A percentile compares a stretch with the other conserved stretches of the same genome.
These are phyloP conservation scores for Drosophila baimaii DNA, from an alignment of 1,140 invertebrate genomes.

Conservation along the genomic window DNA sequence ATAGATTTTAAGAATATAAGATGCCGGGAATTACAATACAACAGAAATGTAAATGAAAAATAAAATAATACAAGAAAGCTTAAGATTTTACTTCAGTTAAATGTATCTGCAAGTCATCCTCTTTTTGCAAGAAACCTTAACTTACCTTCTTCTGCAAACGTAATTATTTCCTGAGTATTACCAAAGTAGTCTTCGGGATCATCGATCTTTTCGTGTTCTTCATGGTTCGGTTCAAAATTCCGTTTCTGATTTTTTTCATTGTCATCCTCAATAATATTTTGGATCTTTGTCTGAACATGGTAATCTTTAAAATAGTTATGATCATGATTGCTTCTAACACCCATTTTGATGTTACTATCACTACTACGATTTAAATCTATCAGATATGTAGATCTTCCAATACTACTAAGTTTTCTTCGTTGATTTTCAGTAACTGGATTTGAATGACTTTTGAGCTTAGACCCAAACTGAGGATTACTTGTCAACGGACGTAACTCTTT, in stretches of 20 bases:
- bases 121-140: neutral
- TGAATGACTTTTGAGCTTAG: neutral
- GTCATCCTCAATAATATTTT: neutral
- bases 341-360: constrained; percentile 61
- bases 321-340: constrained; percentile 36
- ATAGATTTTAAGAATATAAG: too few species aligned
- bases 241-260: constrained; percentile 10
- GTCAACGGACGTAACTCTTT: constrained; percentile 21
- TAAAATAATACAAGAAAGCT: too few species aligned
- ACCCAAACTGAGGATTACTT: constrained; percentile 9
- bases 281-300: constrained; percentile 23
- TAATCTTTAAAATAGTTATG: constrained; percentile 68
- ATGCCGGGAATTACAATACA: too few species aligned
- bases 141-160: constrained; percentile 92
- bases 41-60: too few species aligned
- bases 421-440: constrained; percentile 13
- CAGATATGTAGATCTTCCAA: constrained; percentile 78
- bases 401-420: constrained; percentile 18
- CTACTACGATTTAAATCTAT: constrained; percentile 76
- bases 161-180: constrained; percentile 91
- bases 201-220: constrained; percentile 79
- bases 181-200: constrained; percentile 90
- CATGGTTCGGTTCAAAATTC: constrained; percentile 7
- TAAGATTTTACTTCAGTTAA: neutral
- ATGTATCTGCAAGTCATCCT: too few species aligned